Percentiles rank a stretch among this genome's conserved stretches.
phyloP scores from a whole-genome alignment of 1,140 invertebrate genomes.

The Pseudoatta argentina region DNA sequence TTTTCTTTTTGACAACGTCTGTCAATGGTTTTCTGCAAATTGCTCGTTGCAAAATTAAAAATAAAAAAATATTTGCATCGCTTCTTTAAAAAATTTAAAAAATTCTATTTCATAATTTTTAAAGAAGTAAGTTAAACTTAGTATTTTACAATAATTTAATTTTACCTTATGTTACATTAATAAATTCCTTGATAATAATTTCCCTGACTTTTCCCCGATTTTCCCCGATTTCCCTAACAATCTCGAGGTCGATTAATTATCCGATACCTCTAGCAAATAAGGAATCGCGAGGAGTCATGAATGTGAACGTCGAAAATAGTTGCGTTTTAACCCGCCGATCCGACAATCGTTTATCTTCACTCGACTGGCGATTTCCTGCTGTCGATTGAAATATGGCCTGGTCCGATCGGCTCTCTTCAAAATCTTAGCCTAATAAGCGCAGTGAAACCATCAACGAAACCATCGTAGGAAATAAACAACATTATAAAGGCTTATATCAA shows the following conservation, averaged over 20 bases:
- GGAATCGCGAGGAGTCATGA: slow-evolving; percentile 18
- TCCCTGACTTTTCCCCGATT: too few relatives aligned
- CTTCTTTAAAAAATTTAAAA: too few relatives aligned
- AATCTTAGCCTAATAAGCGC: slow-evolving; percentile 26
- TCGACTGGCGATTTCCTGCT: slow-evolving; percentile 61
- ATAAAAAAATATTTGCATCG: too few relatives aligned
- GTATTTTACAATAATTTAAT: too few relatives aligned
- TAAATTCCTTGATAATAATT: too few relatives aligned
- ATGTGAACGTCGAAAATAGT: slow-evolving; percentile 10
- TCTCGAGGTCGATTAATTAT: neutral
- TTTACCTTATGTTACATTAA: too few relatives aligned
- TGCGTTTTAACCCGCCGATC: slow-evolving; percentile 14
- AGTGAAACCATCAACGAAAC: slow-evolving; percentile 20
- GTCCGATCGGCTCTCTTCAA: slow-evolving; percentile 44
- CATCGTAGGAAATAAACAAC: slow-evolving; percentile 25
- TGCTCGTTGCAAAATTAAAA: too few relatives aligned
- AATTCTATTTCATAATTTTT: too few relatives aligned
- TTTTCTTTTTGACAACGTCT: too few relatives aligned
- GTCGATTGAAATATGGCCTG: slow-evolving; percentile 58
- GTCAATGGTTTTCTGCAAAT: too few relatives aligned
- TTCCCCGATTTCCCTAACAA: too few relatives aligned
- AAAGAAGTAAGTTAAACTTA: too few relatives aligned
- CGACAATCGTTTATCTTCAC: slow-evolving; percentile 52
- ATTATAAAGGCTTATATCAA: neutral
- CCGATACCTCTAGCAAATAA: neutral